These are phyloP conservation scores for Phocides pigmalion DNA, from an alignment of 1,140 invertebrate genomes.

Conservation along the genomic window DNA sequence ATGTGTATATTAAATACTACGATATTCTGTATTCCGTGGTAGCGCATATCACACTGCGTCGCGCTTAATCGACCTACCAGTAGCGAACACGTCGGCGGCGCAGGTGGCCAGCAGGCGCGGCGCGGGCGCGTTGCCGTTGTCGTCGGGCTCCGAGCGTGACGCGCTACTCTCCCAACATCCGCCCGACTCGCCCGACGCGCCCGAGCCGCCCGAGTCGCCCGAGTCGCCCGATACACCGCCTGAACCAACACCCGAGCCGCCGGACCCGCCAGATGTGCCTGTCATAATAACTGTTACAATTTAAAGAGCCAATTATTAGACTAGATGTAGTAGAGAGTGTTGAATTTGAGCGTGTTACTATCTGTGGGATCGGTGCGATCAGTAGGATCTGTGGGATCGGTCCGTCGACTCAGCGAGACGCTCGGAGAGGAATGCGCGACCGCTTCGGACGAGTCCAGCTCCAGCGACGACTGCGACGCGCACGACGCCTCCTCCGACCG, in stretches of 20 bases:
- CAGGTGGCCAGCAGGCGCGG: background rate
- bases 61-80: too few relatives aligned
- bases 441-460: slow-evolving; percentile 59
- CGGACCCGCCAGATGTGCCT: background rate
- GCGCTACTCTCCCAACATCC: slow-evolving; percentile 48
- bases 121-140: slow-evolving; percentile 49
- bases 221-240: background rate
- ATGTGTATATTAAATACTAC: too few relatives aligned
- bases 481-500: slow-evolving; percentile 33
- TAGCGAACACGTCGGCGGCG: slow-evolving; percentile 1
- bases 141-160: slow-evolving; percentile 46
- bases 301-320: too few relatives aligned
- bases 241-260: slow-evolving; percentile 19
- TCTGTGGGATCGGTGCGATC: slow-evolving; percentile 39
- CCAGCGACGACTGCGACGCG: slow-evolving; percentile 60
- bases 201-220: slow-evolving; percentile 29
- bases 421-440: slow-evolving; percentile 36
- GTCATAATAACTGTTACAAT: background rate
- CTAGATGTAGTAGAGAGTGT: too few relatives aligned
- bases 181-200: slow-evolving; percentile 39
- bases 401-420: slow-evolving; percentile 36
- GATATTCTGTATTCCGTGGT: too few relatives aligned
- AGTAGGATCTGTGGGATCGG: slow-evolving; percentile 34
- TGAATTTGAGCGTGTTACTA: slow-evolving; percentile 2
- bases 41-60: too few relatives aligned